These are phyloP conservation scores for Drosophila suzukii DNA, from an alignment of 1,140 invertebrate genomes.

Conservation along the genomic window DNA sequence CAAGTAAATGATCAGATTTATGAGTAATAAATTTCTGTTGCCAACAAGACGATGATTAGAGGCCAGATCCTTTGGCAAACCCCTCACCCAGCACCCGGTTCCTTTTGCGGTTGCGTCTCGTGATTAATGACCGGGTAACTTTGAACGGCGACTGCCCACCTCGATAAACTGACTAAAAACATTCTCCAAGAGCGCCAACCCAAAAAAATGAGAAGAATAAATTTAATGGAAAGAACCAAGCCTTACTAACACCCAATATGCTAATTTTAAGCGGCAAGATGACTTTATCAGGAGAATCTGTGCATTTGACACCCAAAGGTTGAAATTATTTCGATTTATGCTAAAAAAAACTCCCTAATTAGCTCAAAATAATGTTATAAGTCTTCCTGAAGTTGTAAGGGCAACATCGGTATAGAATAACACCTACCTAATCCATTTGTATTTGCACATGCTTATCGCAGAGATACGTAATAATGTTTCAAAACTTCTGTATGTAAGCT, in stretches of 20 bases:
- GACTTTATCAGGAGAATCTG: slow-evolving; percentile 21
- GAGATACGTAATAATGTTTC: too few species aligned
- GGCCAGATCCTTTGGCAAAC: slow-evolving; percentile 14
- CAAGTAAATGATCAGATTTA: slow-evolving; percentile 82
- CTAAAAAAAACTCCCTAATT: not conserved
- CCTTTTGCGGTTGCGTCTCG: slow-evolving; percentile 30
- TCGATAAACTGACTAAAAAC: slow-evolving; percentile 58
- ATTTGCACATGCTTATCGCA: not conserved
- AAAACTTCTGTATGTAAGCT: too few species aligned
- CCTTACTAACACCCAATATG: slow-evolving; percentile 77
- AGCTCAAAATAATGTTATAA: not conserved
- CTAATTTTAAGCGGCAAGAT: slow-evolving; percentile 59
- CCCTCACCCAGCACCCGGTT: slow-evolving; percentile 10
- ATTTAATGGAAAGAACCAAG: slow-evolving; percentile 16
- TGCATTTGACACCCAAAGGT: not conserved
- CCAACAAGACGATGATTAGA: slow-evolving; percentile 79
- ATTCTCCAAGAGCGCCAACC: not conserved
- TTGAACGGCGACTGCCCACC: slow-evolving; percentile 20
- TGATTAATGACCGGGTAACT: slow-evolving; percentile 50
- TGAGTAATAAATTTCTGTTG: slow-evolving; percentile 84
- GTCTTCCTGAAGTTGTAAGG: not conserved
- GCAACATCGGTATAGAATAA: not conserved
- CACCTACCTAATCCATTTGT: not conserved
- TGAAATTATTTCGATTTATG: not conserved
- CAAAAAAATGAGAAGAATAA: slow-evolving; percentile 5